Evolutionary conservation across 2,797 vertebrate species (phyloP).

Genomic region (Otolemur crassicaudatus): DNA sequence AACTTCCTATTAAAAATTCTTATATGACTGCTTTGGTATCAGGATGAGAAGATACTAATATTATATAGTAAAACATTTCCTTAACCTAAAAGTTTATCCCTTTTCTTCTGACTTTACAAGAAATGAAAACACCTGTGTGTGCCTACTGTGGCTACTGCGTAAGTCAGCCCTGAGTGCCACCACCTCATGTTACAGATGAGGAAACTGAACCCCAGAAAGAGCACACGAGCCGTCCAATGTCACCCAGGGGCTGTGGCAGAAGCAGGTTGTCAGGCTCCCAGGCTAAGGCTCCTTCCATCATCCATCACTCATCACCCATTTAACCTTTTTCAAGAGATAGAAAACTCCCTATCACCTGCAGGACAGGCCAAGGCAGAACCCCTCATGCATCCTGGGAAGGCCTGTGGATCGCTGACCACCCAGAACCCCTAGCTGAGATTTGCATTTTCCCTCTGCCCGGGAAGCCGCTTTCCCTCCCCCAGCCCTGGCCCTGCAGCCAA

Average conservation of each 20-base stretch:
- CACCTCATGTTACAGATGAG: background rate
- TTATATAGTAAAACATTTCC: background rate
- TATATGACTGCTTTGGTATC: background rate
- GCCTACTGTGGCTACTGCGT: too few species aligned
- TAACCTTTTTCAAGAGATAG: background rate
- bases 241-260: background rate
- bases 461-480: background rate
- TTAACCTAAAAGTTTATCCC: background rate
- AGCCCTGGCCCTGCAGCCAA: background rate
- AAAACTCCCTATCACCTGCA: background rate
- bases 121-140: background rate
- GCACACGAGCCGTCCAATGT: fast-evolving
- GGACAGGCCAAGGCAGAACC: background rate
- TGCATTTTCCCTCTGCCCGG: fast-evolving
- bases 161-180: too few species aligned
- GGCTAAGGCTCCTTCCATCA: background rate
- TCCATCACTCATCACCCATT: background rate
- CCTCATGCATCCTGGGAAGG: background rate
- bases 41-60: background rate
- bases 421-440: background rate
- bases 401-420: fast-evolving
- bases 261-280: background rate
- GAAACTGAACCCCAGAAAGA: background rate
- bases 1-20: background rate
- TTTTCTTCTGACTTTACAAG: conserved; percentile 2